phyloP scores from a whole-genome alignment of 2,888 invertebrate genomes.

The Tetragonula carbonaria region DNA sequence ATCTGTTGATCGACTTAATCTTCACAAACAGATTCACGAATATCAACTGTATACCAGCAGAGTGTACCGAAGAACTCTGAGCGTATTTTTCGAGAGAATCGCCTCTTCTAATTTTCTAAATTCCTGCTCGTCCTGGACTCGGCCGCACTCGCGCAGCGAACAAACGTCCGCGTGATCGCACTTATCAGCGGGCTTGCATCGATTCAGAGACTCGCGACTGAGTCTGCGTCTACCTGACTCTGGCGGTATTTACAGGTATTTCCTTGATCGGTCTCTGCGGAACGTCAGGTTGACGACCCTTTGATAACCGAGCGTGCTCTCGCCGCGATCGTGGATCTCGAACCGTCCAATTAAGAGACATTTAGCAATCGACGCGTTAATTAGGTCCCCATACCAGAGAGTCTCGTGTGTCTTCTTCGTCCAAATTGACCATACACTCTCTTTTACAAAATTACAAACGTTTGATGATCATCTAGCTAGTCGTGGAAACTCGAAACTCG shows the following conservation, averaged over 20 bases:
- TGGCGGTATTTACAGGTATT: constrained; percentile 54
- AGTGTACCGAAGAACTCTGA: not conserved
- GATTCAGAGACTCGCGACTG: constrained; percentile 17
- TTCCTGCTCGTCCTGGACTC: constrained; percentile 7
- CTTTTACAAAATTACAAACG: not conserved
- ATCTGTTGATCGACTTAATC: no score
- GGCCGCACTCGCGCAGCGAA: constrained; percentile 3
- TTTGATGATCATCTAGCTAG: not conserved
- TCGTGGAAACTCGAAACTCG: not conserved
- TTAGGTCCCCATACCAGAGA: constrained; percentile 35
- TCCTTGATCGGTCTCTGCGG: constrained; percentile 57
- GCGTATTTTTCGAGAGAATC: not conserved
- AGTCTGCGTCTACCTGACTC: constrained; percentile 5
- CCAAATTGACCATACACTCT: constrained; percentile 1
- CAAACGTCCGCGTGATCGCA: constrained; percentile 31
- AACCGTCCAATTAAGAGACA: constrained; percentile 63
- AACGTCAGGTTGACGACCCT: constrained; percentile 74
- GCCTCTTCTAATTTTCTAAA: constrained; percentile 11
- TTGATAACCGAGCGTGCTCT: constrained; percentile 66
- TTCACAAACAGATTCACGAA: not conserved
- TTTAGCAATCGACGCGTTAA: constrained; percentile 63
- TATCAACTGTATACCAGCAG: not conserved
- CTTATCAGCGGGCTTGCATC: constrained; percentile 49
- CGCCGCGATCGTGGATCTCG: constrained; percentile 57
- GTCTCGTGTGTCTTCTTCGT: not conserved